Evolutionary conservation across 2,888 invertebrate genomes (phyloP).

Genomic region (Macroteleia sp.): DNA sequence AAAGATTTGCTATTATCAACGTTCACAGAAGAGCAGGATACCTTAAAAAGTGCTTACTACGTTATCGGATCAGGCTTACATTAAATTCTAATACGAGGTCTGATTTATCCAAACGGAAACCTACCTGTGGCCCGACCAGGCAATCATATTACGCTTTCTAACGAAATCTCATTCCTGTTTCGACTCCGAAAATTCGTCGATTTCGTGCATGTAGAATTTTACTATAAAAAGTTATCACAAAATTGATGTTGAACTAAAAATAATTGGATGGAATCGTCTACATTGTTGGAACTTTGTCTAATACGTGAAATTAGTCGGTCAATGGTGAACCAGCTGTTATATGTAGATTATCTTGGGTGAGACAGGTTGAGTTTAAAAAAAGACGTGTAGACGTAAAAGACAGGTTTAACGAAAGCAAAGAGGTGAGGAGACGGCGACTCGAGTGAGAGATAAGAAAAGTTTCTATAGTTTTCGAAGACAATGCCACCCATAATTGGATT

Average conservation of each 20-base stretch:
- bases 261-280: slow-evolving; percentile 33
- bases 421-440: slow-evolving; percentile 39
- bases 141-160: slow-evolving; percentile 29
- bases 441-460: slow-evolving; percentile 72
- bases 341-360: slow-evolving; percentile 35
- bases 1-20: slow-evolving; percentile 4
- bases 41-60: neutral
- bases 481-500: slow-evolving; percentile 78
- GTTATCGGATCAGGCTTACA: slow-evolving; percentile 11
- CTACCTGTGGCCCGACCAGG: slow-evolving; percentile 3
- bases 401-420: slow-evolving; percentile 43
- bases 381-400: slow-evolving; percentile 45
- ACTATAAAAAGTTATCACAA: slow-evolving; percentile 10
- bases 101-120: slow-evolving; percentile 9
- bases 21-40: neutral
- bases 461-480: slow-evolving; percentile 76
- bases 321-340: slow-evolving; percentile 10
- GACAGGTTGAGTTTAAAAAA: slow-evolving; percentile 1
- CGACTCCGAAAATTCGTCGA: slow-evolving; percentile 2
- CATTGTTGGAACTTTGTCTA: slow-evolving; percentile 34
- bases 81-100: slow-evolving; percentile 12
- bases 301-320: slow-evolving; percentile 36
- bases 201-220: too few species aligned
- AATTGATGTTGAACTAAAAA: slow-evolving; percentile 33
- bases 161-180: slow-evolving; percentile 30